A percentile compares a stretch with the other conserved stretches of the same genome.
Evolutionary conservation across 2,797 vertebrate species (phyloP).

Genomic region (Cheirogaleus major): DNA sequence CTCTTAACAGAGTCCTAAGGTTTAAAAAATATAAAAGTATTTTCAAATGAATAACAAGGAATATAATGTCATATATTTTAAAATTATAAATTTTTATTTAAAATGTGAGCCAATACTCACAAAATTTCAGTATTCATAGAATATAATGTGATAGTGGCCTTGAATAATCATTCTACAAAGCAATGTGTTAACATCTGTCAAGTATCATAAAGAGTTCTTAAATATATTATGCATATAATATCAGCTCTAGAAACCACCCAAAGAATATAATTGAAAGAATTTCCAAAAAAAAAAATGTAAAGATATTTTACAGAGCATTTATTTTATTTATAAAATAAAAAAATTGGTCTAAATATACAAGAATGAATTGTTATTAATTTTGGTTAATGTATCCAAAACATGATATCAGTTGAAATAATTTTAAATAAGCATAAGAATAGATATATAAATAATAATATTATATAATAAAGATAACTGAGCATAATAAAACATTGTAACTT

Average conservation of each 20-base stretch:
- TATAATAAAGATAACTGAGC: neutral
- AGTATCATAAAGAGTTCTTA: neutral
- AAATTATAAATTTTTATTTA: neutral
- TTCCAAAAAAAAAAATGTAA: neutral
- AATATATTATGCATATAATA: neutral
- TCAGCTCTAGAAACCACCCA: neutral
- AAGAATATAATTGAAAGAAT: neutral
- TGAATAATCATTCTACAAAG: neutral
- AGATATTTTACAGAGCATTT: neutral
- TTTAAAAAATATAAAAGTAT: neutral
- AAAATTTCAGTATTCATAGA: neutral
- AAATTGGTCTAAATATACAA: neutral
- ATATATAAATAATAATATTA: neutral
- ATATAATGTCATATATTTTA: neutral
- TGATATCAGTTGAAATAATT: neutral
- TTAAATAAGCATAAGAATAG: neutral
- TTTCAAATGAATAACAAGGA: neutral
- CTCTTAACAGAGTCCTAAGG: neutral
- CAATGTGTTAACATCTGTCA: neutral
- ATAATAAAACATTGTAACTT: neutral
- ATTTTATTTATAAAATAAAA: neutral
- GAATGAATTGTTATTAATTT: neutral
- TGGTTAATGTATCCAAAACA: neutral
- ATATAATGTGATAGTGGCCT: neutral
- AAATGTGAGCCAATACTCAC: neutral